Evolutionary conservation across 2,113 vertebrate genomes (phyloP), one percentile per base, ranked within the genome.

Genomic region (Climacteris rufus): DNA sequence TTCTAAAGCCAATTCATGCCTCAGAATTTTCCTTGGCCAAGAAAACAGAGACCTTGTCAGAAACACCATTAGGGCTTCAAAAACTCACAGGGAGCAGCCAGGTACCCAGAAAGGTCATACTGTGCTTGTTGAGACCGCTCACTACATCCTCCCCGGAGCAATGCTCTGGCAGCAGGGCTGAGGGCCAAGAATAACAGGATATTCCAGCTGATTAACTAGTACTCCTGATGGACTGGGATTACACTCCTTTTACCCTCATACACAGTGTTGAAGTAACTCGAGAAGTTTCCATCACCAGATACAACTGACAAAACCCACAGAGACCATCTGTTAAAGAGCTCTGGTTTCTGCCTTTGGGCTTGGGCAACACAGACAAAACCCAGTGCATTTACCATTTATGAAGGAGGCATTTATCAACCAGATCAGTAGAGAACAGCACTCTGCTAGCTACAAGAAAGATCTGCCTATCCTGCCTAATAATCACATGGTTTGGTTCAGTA

Each of bases 131-230:
- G 65, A 92, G 54, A 65, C 53, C 6, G 6, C 47, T 89, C 42
- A 25, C 39, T 70, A 54, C 93, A 69, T 59, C 54, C 33, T 90
- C 61, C 78, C 50, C 0, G 0, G 72, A 88, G 74, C 80, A 83
- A 39, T 27, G 69, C 70, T 94, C 40, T 9, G 1, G 65, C 66
- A 93, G 61, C 40, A 11, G 25, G 92, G 82, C 65, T 83, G 35
- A 70, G 3, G 28, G 60, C 86, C 85, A 87, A 39, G 76, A 89
- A 63, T 37, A 83, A 85, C 52, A 88, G 42, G 60, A 82, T 89
- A 93, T 95, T 90, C 78, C 68, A 50, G 15, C 0, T 95, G 89
- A 95, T 95, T 87, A 94, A 95, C 71, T 35, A 59, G 42, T 37
- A 47, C 63, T 13, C 11, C 52, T 63, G 70, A 84, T n/a, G 87